phyloP scores from a whole-genome alignment of 2,888 invertebrate genomes.

The Hirtodrosophila alboralis region DNA sequence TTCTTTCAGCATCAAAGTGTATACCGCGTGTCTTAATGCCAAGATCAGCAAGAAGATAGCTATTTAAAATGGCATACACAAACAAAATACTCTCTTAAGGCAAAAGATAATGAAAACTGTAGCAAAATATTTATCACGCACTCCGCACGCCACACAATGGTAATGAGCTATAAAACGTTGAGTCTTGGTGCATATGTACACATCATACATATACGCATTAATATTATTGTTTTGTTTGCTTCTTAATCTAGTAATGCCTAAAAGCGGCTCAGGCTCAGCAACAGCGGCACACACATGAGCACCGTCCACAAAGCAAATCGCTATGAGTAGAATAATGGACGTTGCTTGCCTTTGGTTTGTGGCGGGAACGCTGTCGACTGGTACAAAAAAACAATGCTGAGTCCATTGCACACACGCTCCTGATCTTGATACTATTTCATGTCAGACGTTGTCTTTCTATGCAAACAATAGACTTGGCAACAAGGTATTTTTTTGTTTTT shows the following conservation, averaged over 20 bases:
- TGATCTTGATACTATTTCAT: slow-evolving; percentile 51
- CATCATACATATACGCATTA: slow-evolving; percentile 3
- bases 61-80: slow-evolving; percentile 1
- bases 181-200: slow-evolving; percentile 5
- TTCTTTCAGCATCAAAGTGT: slow-evolving; percentile 36
- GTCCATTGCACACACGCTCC: slow-evolving; percentile 14
- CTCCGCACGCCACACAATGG: slow-evolving; percentile 73
- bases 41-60: slow-evolving; percentile 37
- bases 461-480: slow-evolving; percentile 9
- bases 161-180: slow-evolving; percentile 76
- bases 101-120: slow-evolving; percentile 58
- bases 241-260: slow-evolving; percentile 79
- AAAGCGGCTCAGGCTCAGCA: slow-evolving; percentile 72
- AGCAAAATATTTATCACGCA: slow-evolving; percentile 80
- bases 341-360: slow-evolving; percentile 46
- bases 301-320: slow-evolving; percentile 35
- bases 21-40: slow-evolving; percentile 33
- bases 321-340: slow-evolving; percentile 23
- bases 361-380: slow-evolving; percentile 26
- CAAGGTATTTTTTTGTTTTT: slow-evolving; percentile 57
- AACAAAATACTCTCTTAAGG: slow-evolving; percentile 14
- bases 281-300: slow-evolving; percentile 12
- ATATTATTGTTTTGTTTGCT: slow-evolving; percentile 51
- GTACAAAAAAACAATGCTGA: slow-evolving; percentile 36
- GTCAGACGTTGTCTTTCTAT: slow-evolving; percentile 24